Base-by-base conservation (phyloP, 2,888 invertebrate genomes). In the Pyralis farinalis region DNA sequence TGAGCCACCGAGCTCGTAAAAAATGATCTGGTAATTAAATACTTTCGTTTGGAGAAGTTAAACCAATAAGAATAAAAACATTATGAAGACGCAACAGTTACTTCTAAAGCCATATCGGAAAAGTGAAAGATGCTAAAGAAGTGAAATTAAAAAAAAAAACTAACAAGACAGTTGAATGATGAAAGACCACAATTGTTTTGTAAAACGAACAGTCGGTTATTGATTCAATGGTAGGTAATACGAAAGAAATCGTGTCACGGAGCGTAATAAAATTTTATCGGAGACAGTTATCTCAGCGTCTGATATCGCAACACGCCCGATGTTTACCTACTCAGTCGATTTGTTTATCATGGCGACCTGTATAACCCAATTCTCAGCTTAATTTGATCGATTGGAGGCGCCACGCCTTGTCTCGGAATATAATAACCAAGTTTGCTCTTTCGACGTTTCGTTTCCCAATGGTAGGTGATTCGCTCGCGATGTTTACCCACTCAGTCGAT, bases 241-340 rank as follows among this genome's bases (percentile, higher is more conserved):
- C 46, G 21, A 35, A 63, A 47, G 55, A 55, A 71, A 67, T 60
- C 63, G 69, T 79, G 76, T 71, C 73, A 72, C 68, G 69, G 58
- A 66, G 57, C 46, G 58, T 60, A 68, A 71, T 77, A 74, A 71
- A 74, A 64, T 60, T 62, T 78, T 78, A 80, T 78, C 75, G 67
- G 47, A 36, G 11, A 58, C 44, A 8, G 65, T 63, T 74, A 77
- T 74, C 73, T 66, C 49, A 51, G 61, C 57, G 37, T 42, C 22
- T 33, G 39, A 32, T 42, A 31, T 31, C 31, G 43, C 32, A 44
- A 44, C 41, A 40, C 32, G 33, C n/a, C 35, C 34, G 44, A 47
- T 38, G 34, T 39, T 43, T 42, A 34, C 42, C 42, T 20, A 27
- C 33, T 38, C 16, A 16, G 16, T 21, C 10, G 9, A 22, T 21